Percentiles rank a stretch among this genome's conserved stretches.
Evolutionary conservation across 2,797 vertebrate species (phyloP).

Genomic region (Cephalopachus bancanus): DNA sequence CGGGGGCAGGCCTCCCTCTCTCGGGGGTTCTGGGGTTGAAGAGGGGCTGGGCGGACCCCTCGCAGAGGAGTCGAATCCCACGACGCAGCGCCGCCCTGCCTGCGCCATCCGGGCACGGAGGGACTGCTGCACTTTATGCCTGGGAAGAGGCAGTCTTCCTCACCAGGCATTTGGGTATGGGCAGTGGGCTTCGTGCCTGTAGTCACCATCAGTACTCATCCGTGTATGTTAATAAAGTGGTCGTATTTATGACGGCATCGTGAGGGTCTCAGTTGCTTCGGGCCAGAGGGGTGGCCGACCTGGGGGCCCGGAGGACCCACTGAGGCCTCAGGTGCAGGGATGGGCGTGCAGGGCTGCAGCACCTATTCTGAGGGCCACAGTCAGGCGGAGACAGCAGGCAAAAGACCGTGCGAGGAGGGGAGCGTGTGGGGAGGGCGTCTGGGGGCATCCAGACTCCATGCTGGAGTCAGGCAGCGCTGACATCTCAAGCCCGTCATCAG

Average conservation of each 20-base stretch:
- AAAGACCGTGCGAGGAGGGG: neutral
- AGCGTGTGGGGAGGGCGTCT: fast-evolving
- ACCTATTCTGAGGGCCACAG: fast-evolving
- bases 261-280: constrained; percentile 5
- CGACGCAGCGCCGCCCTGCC: too few species aligned
- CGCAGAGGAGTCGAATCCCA: constrained; percentile 65
- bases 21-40: neutral
- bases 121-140: constrained; percentile 85
- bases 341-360: fast-evolving
- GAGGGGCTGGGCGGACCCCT: constrained; percentile 76
- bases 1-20: neutral
- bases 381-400: neutral
- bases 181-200: constrained; percentile 83
- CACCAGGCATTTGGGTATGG: constrained; percentile 87
- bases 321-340: fast-evolving
- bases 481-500: neutral
- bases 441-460: fast-evolving
- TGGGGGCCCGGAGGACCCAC: fast-evolving
- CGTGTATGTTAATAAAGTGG: constrained; percentile 90
- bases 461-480: neutral
- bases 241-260: constrained; percentile 88
- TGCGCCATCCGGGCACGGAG: too few species aligned
- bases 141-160: constrained; percentile 80
- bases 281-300: neutral
- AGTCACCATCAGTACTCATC: constrained; percentile 81